Evolutionary conservation across 2,113 vertebrate genomes (phyloP), one percentile per base, ranked within the genome.

Genomic region (Neomonachus schauinslandi): DNA sequence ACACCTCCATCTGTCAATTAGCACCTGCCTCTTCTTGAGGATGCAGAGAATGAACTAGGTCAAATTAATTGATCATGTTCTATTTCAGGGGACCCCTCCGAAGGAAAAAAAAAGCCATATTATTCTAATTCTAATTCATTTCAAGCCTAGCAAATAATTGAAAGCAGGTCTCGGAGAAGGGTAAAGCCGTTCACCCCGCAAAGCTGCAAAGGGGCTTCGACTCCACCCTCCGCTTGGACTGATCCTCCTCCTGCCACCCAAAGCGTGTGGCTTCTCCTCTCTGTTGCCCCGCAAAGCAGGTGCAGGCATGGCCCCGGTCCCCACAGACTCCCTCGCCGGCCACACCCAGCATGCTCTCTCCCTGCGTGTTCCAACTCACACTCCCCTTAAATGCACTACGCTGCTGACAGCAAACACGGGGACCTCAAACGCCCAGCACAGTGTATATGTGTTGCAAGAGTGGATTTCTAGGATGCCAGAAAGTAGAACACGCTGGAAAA

Each of bases 361-460:
- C n/a, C 18, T 0, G 0, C 2, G 33, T 42, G 85, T n/a, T 36
- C 33, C 24, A 15, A 3, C 51, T 5, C 36, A 13, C 65, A 0
- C 18, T 46, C 33, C 63, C 33, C 65, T 57, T 13, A 14, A 4
- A 6, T 2, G 24, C 21, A 0, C 31, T 0, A 19, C 13, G 24
- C 63, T 14, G 28, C 69, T 15, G 18, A 22, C 55, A 16, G 14
- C 0, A 9, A 39, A 15, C 28, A 0, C 24, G 0, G 69, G n/a
- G 74, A 12, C 71, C 53, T 76, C 72, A 26, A 16, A 46, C 36
- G 10, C 80, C 33, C 18, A 33, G 88, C 4, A 1, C 46, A 1
- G 8, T 0, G 4, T 7, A 2, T 9, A 1, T 4, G 3, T 46
- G 67, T n/a, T 0, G 26, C 21, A 46, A 71, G 57, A 26, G 61